Evolutionary conservation across 2,113 vertebrate species (phyloP).

Genomic region (Ictalurus punctatus): DNA sequence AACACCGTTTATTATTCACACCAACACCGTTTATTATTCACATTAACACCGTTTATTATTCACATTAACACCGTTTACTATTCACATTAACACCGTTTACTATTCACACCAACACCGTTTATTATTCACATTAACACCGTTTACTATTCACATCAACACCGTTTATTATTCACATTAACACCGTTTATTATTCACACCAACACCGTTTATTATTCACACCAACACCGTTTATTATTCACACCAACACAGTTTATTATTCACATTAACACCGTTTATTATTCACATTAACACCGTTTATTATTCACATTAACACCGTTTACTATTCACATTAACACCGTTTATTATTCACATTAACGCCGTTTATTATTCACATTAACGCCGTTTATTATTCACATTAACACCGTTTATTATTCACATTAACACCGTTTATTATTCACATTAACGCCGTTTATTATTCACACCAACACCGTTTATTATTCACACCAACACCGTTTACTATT

Average conservation of each 20-base stretch:
- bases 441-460: too few species aligned
- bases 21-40: not conserved
- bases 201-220: not conserved
- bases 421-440: too few species aligned
- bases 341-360: not conserved
- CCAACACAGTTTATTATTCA: not conserved
- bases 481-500: not conserved
- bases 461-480: not conserved
- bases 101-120: not conserved
- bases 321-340: not conserved
- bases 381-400: not conserved
- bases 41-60: too few species aligned
- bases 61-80: not conserved
- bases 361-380: not conserved
- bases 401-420: not conserved
- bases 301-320: not conserved
- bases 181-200: not conserved
- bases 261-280: not conserved
- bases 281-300: too few species aligned
- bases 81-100: not conserved
- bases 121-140: not conserved
- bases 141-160: too few species aligned
- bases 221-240: not conserved
- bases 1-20: not conserved
- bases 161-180: not conserved